Conservation (phyloP, 2,888 invertebrate species). For the Mongoloraphidia duomilia region DNA sequence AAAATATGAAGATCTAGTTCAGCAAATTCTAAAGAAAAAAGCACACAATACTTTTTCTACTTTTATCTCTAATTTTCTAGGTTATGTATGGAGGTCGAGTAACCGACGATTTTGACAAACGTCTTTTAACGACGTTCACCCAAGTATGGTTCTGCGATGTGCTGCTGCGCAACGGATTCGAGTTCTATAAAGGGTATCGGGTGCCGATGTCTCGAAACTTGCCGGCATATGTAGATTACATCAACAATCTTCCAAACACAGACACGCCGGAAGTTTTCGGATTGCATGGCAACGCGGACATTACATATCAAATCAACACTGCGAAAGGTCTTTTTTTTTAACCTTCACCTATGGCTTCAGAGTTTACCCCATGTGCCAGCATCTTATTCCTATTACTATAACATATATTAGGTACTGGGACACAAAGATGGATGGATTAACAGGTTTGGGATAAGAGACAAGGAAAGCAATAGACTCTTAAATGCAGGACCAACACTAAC, state of each 20-base stretch:
- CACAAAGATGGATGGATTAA: no score
- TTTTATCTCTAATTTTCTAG: constrained; percentile 13
- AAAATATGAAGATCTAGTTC: no score
- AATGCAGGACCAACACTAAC: no score
- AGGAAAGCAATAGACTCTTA: no score
- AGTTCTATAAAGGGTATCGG: constrained; percentile 86
- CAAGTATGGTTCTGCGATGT: constrained; percentile 92
- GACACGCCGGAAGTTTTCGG: constrained; percentile 95
- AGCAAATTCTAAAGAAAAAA: no score
- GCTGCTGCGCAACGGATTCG: constrained; percentile 72
- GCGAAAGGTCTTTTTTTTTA: constrained; percentile 65
- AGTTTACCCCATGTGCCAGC: no score
- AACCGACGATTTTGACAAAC: constrained; percentile 93
- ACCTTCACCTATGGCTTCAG: no score
- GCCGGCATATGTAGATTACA: constrained; percentile 71
- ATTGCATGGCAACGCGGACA: constrained; percentile 91
- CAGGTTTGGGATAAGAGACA: no score
- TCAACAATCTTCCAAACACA: constrained; percentile 65
- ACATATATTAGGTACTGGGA: neutral
- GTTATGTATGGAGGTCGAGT: constrained; percentile 76
- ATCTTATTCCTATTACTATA: no score
- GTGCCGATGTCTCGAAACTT: constrained; percentile 74
- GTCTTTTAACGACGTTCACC: constrained; percentile 82
- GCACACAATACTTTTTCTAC: no score
- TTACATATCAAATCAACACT: constrained; percentile 94